Evolutionary conservation across 2,888 invertebrate species (phyloP).

Genomic region (Thereva unica): DNA sequence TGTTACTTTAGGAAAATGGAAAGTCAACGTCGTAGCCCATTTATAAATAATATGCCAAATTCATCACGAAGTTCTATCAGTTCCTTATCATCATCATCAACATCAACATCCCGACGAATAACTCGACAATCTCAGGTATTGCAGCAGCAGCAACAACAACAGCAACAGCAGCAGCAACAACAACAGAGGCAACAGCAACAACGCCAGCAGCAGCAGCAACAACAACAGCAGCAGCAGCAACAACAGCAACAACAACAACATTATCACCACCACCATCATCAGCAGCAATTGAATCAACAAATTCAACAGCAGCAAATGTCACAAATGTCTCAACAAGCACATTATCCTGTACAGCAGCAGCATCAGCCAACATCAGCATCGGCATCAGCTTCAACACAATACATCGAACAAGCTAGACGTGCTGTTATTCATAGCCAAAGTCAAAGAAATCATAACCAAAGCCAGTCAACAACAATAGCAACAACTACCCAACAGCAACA

Average conservation of each 20-base stretch:
- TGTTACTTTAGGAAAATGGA: conserved; percentile 87
- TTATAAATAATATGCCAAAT: conserved; percentile 80
- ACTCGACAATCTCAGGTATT: conserved; percentile 39
- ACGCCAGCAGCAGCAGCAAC: conserved; percentile 38
- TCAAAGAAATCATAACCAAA: conserved; percentile 49
- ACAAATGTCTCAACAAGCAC: conserved; percentile 56
- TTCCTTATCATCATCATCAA: conserved; percentile 44
- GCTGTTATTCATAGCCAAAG: conserved; percentile 41
- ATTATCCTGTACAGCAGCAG: conserved; percentile 50
- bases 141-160: conserved; percentile 51
- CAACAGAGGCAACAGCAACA: conserved; percentile 48
- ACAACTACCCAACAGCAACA: conserved; percentile 49
- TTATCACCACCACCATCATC: conserved; percentile 50
- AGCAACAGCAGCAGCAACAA: conserved; percentile 45
- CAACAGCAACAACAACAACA: conserved; percentile 47
- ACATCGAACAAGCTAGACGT: conserved; percentile 43
- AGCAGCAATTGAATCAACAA: conserved; percentile 45
- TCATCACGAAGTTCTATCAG: conserved; percentile 58
- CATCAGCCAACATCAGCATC: conserved; percentile 49
- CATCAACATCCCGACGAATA: conserved; percentile 43
- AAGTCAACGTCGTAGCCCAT: conserved; percentile 78
- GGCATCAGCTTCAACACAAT: conserved; percentile 47
- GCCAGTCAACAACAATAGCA: conserved; percentile 48
- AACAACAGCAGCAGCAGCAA: conserved; percentile 41
- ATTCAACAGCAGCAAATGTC: conserved; percentile 53